Base-by-base conservation (phyloP, 2,113 vertebrate species). In the Artemisiospiza belli region DNA sequence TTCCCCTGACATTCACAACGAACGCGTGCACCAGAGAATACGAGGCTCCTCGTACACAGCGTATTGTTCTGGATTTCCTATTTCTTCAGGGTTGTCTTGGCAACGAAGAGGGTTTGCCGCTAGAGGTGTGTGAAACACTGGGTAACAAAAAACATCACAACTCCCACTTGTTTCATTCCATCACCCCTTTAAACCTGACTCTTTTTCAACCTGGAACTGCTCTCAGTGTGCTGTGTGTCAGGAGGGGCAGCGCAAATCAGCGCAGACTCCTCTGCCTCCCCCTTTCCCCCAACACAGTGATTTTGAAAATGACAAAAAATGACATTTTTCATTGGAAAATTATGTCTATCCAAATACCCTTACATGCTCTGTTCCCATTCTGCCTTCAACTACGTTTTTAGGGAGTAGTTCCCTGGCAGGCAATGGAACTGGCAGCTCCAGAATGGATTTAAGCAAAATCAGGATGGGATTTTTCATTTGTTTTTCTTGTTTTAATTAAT, bases 31-130 rank as follows among this genome's bases (percentile, higher is more conserved):
- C 81, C 80, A 79, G 59, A 62, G 89, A 70, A 88, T 89, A 94
- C 10, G 68, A 77, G 62, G 95, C 61, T 94, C 87, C 87, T 89
- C 18, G 30, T 83, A 58, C 67, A 75, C 69, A 64, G 84, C 83
- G 94, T 95, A 92, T 95, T 94, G 95, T 95, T 96, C 94, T 89
- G 92, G 83, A 96, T 96, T 96, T 95, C 90, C 75, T 68, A 91
- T 92, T 95, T 96, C 93, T 95, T 92, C 76, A 0, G 86, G 92
- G 95, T 90, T 96, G 93, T 97, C 95, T 96, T 97, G 95, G 96
- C 95, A 97, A 97, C 96, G 17, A 79, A 90, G 92, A 95, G 88
- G 93, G 73, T 94, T 96, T 96, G 93, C 93, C 58, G 89, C 93
- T 94, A 94, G 93, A 96, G 92, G 93, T 96, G 93, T 84, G 86